These are phyloP conservation scores for Erythrocercus mccallii DNA, from an alignment of 2,113 vertebrate species.

Conservation along the genomic window DNA sequence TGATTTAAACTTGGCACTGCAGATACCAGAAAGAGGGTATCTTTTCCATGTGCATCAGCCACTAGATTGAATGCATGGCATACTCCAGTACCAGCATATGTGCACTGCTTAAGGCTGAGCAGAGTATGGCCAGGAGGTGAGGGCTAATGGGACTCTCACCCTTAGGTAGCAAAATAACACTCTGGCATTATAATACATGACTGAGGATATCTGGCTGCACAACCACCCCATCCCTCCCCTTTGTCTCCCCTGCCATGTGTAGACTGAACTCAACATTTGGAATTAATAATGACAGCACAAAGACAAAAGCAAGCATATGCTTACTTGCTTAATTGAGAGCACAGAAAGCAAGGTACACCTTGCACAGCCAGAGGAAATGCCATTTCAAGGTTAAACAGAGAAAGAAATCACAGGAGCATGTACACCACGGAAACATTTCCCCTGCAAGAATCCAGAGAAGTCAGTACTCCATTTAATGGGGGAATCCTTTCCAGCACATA, in stretches of 20 bases:
- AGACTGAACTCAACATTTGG: neutral
- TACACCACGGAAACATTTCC: neutral
- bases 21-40: neutral
- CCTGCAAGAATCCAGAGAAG: neutral
- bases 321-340: neutral
- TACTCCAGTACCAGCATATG: neutral
- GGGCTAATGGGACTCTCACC: neutral
- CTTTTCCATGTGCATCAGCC: neutral
- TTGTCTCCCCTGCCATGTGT: neutral
- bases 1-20: neutral
- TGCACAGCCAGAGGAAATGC: neutral
- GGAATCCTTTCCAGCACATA: constrained; percentile 6
- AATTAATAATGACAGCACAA: neutral
- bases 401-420: neutral
- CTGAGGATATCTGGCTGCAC: neutral
- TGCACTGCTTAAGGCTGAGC: neutral
- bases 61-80: neutral
- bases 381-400: neutral
- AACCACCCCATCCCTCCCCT: neutral
- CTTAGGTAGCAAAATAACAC: neutral
- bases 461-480: neutral
- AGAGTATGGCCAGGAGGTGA: neutral
- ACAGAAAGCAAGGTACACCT: neutral
- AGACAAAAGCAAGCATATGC: neutral
- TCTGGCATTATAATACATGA: neutral